phyloP scores from a whole-genome alignment of 2,113 vertebrate species.

The Struthio camelus region DNA sequence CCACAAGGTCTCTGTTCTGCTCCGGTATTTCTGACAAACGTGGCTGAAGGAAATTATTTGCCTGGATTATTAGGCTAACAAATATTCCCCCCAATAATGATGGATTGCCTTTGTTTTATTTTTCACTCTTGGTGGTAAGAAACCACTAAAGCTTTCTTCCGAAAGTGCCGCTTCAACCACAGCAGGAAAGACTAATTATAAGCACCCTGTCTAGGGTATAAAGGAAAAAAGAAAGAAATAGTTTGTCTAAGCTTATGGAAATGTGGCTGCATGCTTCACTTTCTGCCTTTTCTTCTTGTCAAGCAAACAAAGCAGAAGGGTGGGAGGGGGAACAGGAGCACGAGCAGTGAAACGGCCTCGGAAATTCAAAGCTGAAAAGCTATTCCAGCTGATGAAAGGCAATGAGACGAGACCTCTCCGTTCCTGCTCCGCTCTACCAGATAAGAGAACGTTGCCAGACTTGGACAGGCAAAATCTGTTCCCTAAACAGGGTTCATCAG shows the following conservation, averaged over 20 bases:
- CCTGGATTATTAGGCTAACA: slow-evolving; percentile 25
- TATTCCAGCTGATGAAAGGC: slow-evolving; percentile 42
- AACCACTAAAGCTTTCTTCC: slow-evolving; percentile 15
- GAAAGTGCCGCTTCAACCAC: not conserved
- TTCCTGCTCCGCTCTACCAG: slow-evolving; percentile 4
- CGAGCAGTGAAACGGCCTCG: not conserved
- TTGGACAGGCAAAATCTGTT: slow-evolving; percentile 48
- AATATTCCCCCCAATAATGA: slow-evolving; percentile 3
- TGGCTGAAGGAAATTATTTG: slow-evolving; percentile 28
- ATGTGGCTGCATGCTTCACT: slow-evolving; percentile 39
- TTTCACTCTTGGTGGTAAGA: slow-evolving; percentile 31
- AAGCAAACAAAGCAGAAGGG: slow-evolving; percentile 36
- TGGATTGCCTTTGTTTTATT: not conserved
- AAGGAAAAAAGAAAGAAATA: slow-evolving; percentile 17
- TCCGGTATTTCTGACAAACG: slow-evolving; percentile 2
- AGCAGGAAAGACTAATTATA: slow-evolving; percentile 52
- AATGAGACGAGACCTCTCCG: not conserved
- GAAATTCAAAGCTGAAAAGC: slow-evolving; percentile 50
- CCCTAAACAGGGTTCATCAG: not conserved
- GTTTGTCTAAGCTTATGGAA: slow-evolving; percentile 57
- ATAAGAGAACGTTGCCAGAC: not conserved
- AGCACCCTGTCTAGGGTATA: slow-evolving; percentile 12
- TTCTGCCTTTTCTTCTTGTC: slow-evolving; percentile 57
- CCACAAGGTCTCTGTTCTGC: not conserved
- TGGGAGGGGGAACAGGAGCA: slow-evolving; percentile 33